Percentiles rank a stretch among this genome's conserved stretches.
Evolutionary conservation across 2,797 vertebrate genomes (phyloP).

Genomic region (Synanceia verrucosa): DNA sequence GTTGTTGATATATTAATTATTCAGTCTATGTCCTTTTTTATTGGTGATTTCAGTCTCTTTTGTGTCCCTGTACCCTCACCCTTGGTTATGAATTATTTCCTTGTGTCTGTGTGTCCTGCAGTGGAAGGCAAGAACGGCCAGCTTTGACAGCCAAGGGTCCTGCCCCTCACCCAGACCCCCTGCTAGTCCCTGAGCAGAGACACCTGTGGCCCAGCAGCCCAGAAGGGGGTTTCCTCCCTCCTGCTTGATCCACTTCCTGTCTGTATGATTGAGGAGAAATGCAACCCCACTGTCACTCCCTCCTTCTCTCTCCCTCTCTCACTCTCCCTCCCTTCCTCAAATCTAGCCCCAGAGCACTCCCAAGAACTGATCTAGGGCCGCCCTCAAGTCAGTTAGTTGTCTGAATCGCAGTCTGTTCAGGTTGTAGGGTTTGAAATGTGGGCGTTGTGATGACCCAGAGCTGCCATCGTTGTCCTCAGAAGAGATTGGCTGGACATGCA

Average conservation of each 20-base stretch:
- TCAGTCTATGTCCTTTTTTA: background rate
- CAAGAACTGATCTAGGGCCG: constrained; percentile 65
- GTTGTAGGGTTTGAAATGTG: constrained; percentile 47
- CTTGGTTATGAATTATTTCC: constrained; percentile 45
- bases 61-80: background rate
- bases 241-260: constrained; percentile 76
- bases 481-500: constrained; percentile 32
- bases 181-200: constrained; percentile 88
- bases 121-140: constrained; percentile 96
- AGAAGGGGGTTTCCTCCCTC: constrained; percentile 67
- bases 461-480: constrained; percentile 21
- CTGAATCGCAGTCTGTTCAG: constrained; percentile 53
- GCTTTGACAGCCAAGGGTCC: constrained; percentile 97
- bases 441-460: constrained; percentile 31
- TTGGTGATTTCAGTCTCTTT: background rate
- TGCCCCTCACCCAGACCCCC: constrained; percentile 94
- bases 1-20: background rate
- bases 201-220: constrained; percentile 77
- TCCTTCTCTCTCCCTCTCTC: constrained; percentile 32
- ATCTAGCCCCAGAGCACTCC: constrained; percentile 60
- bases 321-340: constrained; percentile 36
- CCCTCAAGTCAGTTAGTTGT: constrained; percentile 53
- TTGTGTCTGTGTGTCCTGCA: constrained; percentile 73
- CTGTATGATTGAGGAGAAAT: constrained; percentile 77
- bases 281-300: constrained; percentile 61